Evolutionary conservation across 2,888 invertebrate genomes (phyloP).

Genomic region (Xanthorhoe spadicearia): DNA sequence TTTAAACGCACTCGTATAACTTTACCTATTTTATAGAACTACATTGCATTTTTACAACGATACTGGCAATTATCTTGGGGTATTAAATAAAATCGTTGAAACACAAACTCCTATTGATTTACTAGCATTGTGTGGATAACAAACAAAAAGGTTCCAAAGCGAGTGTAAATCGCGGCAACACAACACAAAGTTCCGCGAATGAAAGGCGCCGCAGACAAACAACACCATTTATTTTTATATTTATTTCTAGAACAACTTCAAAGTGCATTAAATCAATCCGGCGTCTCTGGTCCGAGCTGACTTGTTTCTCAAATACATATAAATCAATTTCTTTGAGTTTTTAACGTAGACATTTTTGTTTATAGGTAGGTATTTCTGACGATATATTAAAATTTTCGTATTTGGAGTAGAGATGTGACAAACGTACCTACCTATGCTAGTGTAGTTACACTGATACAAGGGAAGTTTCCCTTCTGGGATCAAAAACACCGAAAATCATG

Average conservation of each 20-base stretch:
- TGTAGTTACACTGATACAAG: too few species aligned
- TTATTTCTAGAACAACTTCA: not conserved
- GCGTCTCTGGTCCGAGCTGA: conserved; percentile 1
- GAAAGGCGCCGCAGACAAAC: conserved; percentile 3
- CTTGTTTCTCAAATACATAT: conserved; percentile 5
- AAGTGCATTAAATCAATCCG: conserved; percentile 14
- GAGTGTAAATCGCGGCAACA: not conserved
- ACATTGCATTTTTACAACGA: too few species aligned
- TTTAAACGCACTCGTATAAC: too few species aligned
- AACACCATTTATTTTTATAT: conserved; percentile 4
- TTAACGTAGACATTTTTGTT: not conserved
- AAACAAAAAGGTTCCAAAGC: not conserved
- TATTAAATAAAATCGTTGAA: not conserved
- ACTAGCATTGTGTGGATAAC: not conserved
- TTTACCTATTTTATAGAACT: too few species aligned
- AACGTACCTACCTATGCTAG: too few species aligned
- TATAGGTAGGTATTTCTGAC: not conserved
- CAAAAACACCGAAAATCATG: too few species aligned
- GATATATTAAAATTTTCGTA: not conserved
- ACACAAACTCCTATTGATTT: not conserved
- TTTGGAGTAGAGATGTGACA: not conserved
- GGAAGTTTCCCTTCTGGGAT: too few species aligned
- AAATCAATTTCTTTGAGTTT: not conserved
- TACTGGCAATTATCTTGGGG: too few species aligned
- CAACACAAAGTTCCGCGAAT: not conserved